These are phyloP conservation scores for Luidia sarsii DNA, from an alignment of 53 echinoderm and acorn worm species.

Conservation along the genomic window DNA sequence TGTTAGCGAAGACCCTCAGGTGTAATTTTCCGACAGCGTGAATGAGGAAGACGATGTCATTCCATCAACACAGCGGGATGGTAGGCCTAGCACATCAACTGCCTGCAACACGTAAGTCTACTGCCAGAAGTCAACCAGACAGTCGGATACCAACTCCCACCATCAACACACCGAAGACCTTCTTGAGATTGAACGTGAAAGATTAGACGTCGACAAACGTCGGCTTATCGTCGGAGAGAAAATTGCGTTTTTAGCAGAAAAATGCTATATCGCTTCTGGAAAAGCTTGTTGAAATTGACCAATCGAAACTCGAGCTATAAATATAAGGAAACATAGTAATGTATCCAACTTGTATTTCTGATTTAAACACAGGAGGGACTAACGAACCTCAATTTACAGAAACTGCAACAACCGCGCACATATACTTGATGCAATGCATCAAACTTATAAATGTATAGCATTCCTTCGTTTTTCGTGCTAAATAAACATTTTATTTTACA, in stretches of 20 bases:
- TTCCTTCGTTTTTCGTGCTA: not conserved
- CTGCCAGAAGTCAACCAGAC: constrained; percentile 15
- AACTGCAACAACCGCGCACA: constrained; percentile 7
- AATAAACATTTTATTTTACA: not conserved
- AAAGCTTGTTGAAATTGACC: constrained; percentile 33
- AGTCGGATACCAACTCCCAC: not conserved
- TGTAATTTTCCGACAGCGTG: not conserved
- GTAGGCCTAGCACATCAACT: constrained; percentile 40
- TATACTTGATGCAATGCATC: not conserved
- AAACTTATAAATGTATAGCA: not conserved
- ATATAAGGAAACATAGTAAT: constrained; percentile 3
- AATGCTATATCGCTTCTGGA: constrained; percentile 22
- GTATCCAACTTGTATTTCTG: not conserved
- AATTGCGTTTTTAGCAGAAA: constrained; percentile 27
- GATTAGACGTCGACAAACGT: constrained; percentile 19
- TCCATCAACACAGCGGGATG: constrained; percentile 7
- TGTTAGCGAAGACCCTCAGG: not conserved
- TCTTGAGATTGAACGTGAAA: constrained; percentile 27
- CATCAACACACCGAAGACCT: not conserved
- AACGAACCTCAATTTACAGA: constrained; percentile 3
- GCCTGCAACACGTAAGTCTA: not conserved
- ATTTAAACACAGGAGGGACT: constrained; percentile 1
- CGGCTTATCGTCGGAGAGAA: constrained; percentile 16
- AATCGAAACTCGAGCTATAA: constrained; percentile 12
- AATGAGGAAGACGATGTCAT: constrained; percentile 15